Evolutionary conservation across 2,797 vertebrate species (phyloP), one percentile per base, ranked within the genome.

Genomic region (Xerus rutilus): DNA sequence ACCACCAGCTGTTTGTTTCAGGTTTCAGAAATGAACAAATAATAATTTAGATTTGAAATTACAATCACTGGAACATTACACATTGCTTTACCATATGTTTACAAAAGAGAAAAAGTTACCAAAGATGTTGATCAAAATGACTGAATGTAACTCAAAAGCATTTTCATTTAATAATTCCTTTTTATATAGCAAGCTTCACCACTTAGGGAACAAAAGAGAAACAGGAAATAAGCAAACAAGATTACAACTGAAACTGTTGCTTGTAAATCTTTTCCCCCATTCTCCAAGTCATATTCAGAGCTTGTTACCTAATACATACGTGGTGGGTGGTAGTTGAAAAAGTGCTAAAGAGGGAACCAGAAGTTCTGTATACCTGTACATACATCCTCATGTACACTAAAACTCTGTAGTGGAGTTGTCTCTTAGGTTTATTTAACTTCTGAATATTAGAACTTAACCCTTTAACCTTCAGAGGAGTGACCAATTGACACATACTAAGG

Each of bases 1-100:
- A 89, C 65, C 67, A 95, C 94, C 96, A 96, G 94, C 95, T 97
- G 95, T 96, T 94, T 96, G 62, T 87, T 95, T 96, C 83, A 81
- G 90, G 91, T 97, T 96, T 94, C 65, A 84, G 70, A 67, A 94
- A 95, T 95, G 93, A 97, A 96, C 74, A 96, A 89, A 79, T 5
- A 91, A 28, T 91, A 54, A 76, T 94, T 97, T 86, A 94, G 91
- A 89, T 93, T 77, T 97, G 93, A 97, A 95, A 96, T 95, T 76
- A 96, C 86, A 96, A 73, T 96, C 74, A 91, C 35, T 69, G 70
- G 74, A 93, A 96, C 65, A 84, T 83, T 94, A 59, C 30, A 77
- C 45, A 25, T 94, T 95, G 88, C 69, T 97, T 93, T 76, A 49
- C 95, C 96, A 94, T 98, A 97, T 97, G 96, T 91, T 95, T 95